A percentile compares a stretch with the other conserved stretches of the same genome.
Conservation (phyloP, 2,113 vertebrate species). For the Lepidothrix coronata region DNA sequence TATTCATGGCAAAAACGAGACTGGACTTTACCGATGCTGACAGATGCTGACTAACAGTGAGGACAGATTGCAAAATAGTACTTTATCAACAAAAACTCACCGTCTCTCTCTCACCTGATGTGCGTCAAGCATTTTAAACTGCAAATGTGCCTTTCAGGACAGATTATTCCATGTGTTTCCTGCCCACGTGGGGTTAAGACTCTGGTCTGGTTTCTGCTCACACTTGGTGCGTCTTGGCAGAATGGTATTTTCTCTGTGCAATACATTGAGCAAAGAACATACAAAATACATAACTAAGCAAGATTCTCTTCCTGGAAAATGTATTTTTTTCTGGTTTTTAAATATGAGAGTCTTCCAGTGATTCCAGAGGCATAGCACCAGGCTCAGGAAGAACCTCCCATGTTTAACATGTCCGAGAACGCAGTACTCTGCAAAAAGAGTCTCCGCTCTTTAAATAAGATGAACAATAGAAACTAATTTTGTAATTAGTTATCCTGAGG, state of each 20-base stretch:
- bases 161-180: background rate
- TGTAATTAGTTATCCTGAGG: background rate
- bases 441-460: background rate
- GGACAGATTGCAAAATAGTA: background rate
- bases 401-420: background rate
- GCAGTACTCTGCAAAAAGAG: background rate
- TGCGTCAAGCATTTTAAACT: background rate
- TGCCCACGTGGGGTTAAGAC: background rate
- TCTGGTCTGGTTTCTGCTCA: background rate
- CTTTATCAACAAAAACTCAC: background rate
- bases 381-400: background rate
- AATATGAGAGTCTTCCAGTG: background rate
- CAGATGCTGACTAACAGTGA: background rate
- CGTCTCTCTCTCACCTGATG: background rate
- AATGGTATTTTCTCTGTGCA: background rate
- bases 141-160: background rate
- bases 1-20: conserved; percentile 18
- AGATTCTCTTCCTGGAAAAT: background rate
- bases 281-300: background rate
- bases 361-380: background rate
- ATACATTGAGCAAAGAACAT: background rate
- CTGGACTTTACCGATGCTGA: background rate
- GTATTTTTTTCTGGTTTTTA: background rate
- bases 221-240: background rate
- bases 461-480: background rate